Evolutionary conservation across 1,140 invertebrate species (phyloP), one percentile per base, ranked within the genome.

Genomic region (Drepana arcuata): DNA sequence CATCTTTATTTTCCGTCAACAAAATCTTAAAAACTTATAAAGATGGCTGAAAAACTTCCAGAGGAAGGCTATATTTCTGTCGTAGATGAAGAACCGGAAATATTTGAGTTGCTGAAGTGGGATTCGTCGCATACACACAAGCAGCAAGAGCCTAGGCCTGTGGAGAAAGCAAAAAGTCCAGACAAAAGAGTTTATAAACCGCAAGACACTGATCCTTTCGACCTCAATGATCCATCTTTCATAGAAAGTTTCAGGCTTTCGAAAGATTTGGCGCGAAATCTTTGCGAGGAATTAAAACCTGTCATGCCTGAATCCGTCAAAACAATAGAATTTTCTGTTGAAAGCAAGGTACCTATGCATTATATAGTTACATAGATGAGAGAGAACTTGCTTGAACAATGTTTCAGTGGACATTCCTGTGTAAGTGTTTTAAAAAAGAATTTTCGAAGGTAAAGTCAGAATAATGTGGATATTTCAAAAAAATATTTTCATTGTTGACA

Each of bases 11-110:
- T 60, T 64, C 48, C 49, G 51, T 48, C 38, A 55, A 49, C 60
- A 60, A 59, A 54, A 58, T 47, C 45, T 49, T 54, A 62, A 54
- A 52, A 50, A 33, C 36, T 10, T 18, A 44, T 35, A 41, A 62
- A 48, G 59, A 80, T 80, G 75, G 68, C 68, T 34, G 72, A 71
- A 41, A 80, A 80, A 40, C 72, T 68, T 34, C 64, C 70, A 42
- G 75, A 80, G 34, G 75, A 80, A 34, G 60, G 62, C 7, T 80
- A 80, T 30, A 77, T 80, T 65, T 80, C 75, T 21, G 75, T 80
- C 34, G 75, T 80, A 30, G 75, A 80, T 26, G 75, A 80, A 30
- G 75, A 80, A 21, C 75, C 75, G 7, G 75, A 77, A 42, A 69
- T 80, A 48, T 75, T 77, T 21, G 75, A 77, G 38, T 45, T 80